A percentile compares a stretch with the other conserved stretches of the same genome.
Conservation (phyloP, 2,888 invertebrate genomes). For the Gymnoscelis rufifasciata region DNA sequence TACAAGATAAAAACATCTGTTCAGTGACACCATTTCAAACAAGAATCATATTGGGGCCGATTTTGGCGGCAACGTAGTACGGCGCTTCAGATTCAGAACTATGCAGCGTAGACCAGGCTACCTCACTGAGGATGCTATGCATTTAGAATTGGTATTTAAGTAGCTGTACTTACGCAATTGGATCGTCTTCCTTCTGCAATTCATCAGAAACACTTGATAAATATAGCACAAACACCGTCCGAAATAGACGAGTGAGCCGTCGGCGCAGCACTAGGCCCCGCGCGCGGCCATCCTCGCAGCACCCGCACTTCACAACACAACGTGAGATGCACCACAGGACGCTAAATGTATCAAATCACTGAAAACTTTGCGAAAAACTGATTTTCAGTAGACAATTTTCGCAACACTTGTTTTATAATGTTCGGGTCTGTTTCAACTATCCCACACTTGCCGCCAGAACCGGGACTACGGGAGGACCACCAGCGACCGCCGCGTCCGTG, state of each 20-base stretch:
- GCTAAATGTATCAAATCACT: constrained; percentile 45
- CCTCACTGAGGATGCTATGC: background rate
- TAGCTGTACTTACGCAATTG: constrained; percentile 68
- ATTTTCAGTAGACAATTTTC: constrained; percentile 39
- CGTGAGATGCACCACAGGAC: constrained; percentile 31
- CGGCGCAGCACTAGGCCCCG: too few species aligned
- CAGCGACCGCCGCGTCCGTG: constrained; percentile 50
- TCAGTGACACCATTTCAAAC: background rate
- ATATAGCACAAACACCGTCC: constrained; percentile 62
- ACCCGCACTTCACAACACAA: constrained; percentile 31
- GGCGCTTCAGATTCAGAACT: too few species aligned
- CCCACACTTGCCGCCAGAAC: constrained; percentile 42
- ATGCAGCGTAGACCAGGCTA: background rate
- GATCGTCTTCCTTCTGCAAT: constrained; percentile 47
- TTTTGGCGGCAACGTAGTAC: constrained; percentile 14
- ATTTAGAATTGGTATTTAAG: constrained; percentile 21
- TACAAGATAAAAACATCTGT: too few species aligned
- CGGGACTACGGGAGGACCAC: constrained; percentile 44
- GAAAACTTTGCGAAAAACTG: constrained; percentile 42
- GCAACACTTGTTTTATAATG: constrained; percentile 34
- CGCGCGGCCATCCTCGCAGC: too few species aligned
- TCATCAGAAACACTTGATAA: constrained; percentile 59
- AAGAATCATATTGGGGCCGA: background rate
- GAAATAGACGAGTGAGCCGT: constrained; percentile 49
- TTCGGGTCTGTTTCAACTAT: constrained; percentile 37